phyloP scores from a whole-genome alignment of 2,797 vertebrate genomes.

The Sebastolobus alascanus region DNA sequence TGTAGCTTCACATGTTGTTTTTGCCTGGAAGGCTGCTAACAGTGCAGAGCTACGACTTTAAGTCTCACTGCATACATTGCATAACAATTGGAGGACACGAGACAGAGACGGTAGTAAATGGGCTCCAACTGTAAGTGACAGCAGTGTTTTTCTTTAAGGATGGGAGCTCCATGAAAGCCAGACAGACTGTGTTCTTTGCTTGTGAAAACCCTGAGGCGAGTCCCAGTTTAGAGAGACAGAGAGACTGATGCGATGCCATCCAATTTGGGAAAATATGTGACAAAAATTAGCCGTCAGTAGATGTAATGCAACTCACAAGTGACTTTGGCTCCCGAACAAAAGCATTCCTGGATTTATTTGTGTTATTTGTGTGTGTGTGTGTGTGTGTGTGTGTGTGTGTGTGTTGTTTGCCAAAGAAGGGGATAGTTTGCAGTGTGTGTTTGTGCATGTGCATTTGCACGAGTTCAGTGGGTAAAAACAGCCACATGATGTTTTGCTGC shows the following conservation, averaged over 20 bases:
- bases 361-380: neutral
- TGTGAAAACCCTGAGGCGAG: constrained; percentile 53
- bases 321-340: constrained; percentile 41
- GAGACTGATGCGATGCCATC: constrained; percentile 51
- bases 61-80: constrained; percentile 27
- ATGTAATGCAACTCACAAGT: constrained; percentile 52
- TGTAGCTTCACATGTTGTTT: neutral
- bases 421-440: constrained; percentile 28
- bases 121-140: constrained; percentile 44
- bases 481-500: constrained; percentile 73
- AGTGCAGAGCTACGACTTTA: neutral
- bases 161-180: constrained; percentile 46
- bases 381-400: neutral
- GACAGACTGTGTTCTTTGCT: constrained; percentile 54
- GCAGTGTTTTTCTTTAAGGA: constrained; percentile 49
- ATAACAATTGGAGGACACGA: constrained; percentile 38
- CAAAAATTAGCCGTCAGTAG: constrained; percentile 45
- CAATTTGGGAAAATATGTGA: constrained; percentile 58
- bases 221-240: constrained; percentile 33
- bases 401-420: constrained; percentile 19
- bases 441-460: constrained; percentile 46
- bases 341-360: constrained; percentile 33
- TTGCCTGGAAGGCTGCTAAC: constrained; percentile 5
- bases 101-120: constrained; percentile 33
- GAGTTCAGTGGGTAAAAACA: constrained; percentile 53